Conservation (phyloP, 1,140 invertebrate genomes). For the Calosoma granatense region DNA sequence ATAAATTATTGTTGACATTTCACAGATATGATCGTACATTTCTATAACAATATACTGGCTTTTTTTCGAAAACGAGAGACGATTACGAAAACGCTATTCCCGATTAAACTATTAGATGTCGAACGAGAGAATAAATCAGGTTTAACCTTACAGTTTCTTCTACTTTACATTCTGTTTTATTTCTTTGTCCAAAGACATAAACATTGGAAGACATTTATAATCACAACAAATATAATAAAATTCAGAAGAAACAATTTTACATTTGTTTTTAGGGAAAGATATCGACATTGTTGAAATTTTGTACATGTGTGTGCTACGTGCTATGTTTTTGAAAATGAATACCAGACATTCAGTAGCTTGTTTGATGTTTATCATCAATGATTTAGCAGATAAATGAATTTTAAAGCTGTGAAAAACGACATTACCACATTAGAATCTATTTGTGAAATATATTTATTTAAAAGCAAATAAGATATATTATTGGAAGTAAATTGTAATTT, state of each 20-base stretch:
- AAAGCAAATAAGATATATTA: too few species aligned
- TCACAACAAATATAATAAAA: neutral
- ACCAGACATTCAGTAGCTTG: too few species aligned
- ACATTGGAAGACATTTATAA: too few species aligned
- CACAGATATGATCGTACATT: neutral
- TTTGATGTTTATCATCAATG: too few species aligned
- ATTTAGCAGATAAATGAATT: too few species aligned
- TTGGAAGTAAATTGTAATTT: too few species aligned
- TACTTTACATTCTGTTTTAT: neutral
- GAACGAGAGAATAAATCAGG: neutral
- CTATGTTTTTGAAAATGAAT: too few species aligned
- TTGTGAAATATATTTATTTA: too few species aligned
- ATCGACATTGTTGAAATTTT: neutral
- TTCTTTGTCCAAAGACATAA: neutral
- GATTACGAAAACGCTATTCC: neutral
- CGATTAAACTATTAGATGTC: neutral
- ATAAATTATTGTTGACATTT: constrained; percentile 9
- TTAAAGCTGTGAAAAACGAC: too few species aligned
- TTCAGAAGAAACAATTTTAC: neutral
- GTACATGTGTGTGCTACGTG: neutral
- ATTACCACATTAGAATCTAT: too few species aligned
- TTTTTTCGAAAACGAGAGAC: neutral
- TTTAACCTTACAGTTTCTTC: neutral
- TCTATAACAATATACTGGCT: neutral
- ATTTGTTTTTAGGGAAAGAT: neutral